Evolutionary conservation across 2,888 invertebrate genomes (phyloP).

Genomic region (Orthonychiurus folsomi): DNA sequence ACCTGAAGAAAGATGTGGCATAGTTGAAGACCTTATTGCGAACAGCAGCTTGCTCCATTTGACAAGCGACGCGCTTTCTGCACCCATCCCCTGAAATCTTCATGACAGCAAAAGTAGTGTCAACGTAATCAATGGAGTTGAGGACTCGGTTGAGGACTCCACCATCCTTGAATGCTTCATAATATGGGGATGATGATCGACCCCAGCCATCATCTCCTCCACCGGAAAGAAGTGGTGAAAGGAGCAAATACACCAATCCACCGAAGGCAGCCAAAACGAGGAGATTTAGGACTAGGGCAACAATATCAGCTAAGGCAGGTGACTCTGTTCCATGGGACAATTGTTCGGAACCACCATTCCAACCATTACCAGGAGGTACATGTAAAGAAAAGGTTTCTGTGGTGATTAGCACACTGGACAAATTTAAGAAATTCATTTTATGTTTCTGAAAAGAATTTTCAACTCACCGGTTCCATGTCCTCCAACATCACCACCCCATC

Average conservation of each 20-base stretch:
- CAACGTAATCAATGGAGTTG: constrained; percentile 41
- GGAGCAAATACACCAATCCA: constrained; percentile 39
- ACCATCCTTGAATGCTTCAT: constrained; percentile 40
- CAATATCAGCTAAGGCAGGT: constrained; percentile 41
- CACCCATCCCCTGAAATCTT: constrained; percentile 41
- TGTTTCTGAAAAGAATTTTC: background rate
- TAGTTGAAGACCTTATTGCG: constrained; percentile 41
- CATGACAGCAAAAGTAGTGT: constrained; percentile 41
- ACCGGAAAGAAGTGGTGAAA: constrained; percentile 40
- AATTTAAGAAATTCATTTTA: background rate
- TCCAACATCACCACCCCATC: constrained; percentile 6
- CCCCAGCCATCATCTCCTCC: constrained; percentile 40
- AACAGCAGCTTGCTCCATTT: constrained; percentile 41
- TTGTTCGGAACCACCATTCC: background rate
- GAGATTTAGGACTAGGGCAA: constrained; percentile 40
- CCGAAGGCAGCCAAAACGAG: constrained; percentile 41
- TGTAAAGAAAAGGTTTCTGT: background rate
- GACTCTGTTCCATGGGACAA: constrained; percentile 31
- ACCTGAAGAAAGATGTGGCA: constrained; percentile 41
- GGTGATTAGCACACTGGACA: background rate
- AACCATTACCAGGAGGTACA: constrained; percentile 3
- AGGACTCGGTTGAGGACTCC: constrained; percentile 40
- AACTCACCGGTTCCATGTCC: background rate
- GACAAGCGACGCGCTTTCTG: constrained; percentile 40
- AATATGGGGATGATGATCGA: constrained; percentile 39